Evolutionary conservation across 2,888 invertebrate genomes (phyloP).

Genomic region (Cephus rjabovi): DNA sequence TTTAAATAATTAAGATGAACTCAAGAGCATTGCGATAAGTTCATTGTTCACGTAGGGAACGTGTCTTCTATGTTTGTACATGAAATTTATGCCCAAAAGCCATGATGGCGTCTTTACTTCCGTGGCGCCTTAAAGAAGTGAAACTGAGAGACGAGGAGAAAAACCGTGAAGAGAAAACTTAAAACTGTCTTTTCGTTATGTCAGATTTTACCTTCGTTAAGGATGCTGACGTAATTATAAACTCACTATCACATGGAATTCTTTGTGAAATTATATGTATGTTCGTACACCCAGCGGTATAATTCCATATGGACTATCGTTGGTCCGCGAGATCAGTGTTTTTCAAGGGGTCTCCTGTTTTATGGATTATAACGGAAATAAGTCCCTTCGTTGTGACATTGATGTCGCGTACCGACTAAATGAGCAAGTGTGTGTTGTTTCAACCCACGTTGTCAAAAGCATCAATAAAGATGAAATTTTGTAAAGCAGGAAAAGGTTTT

Average conservation of each 20-base stretch:
- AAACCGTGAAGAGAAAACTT: not conserved
- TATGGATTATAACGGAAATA: not conserved
- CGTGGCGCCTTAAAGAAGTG: not conserved
- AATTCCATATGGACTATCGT: slow-evolving; percentile 43
- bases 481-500: slow-evolving; percentile 33
- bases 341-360: not conserved
- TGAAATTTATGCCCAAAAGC: not conserved
- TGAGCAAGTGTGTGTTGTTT: slow-evolving; percentile 44
- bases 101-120: not conserved
- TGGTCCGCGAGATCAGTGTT: slow-evolving; percentile 11
- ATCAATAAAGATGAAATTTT: slow-evolving; percentile 62
- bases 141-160: not conserved
- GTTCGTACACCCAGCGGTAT: slow-evolving; percentile 44
- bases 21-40: not conserved
- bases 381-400: not conserved
- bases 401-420: not conserved
- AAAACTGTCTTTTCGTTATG: not conserved
- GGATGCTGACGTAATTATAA: slow-evolving; percentile 8
- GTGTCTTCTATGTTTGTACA: not conserved
- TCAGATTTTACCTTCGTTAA: not conserved
- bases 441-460: slow-evolving; percentile 57
- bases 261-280: slow-evolving; percentile 46
- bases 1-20: not conserved
- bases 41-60: not conserved
- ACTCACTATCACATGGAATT: slow-evolving; percentile 28